Percentiles rank a stretch among this genome's conserved stretches.
Conservation (phyloP, 2,113 vertebrate species). For the Mustela nigripes region DNA sequence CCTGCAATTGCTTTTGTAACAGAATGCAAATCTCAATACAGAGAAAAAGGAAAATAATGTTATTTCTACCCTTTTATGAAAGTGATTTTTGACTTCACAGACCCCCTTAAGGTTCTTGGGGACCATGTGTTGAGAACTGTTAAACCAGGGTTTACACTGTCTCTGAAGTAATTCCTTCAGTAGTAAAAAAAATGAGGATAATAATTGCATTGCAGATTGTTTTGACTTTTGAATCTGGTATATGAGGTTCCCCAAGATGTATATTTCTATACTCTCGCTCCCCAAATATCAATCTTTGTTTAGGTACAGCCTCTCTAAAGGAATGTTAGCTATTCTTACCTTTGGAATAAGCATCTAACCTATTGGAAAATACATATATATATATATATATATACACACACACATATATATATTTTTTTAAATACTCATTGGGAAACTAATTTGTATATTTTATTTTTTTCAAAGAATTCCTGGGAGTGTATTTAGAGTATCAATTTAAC, state of each 20-base stretch:
- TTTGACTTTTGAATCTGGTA: slow-evolving; percentile 29
- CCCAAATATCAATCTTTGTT: background rate
- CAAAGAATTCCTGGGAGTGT: background rate
- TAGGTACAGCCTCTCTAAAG: background rate
- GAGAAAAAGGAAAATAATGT: background rate
- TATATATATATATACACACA: background rate
- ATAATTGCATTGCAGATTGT: background rate
- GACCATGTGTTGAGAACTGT: background rate
- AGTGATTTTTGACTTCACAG: slow-evolving; percentile 37
- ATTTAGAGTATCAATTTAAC: slow-evolving; percentile 2
- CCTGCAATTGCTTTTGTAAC: background rate
- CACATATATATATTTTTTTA: background rate
- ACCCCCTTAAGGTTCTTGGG: background rate
- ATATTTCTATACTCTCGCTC: background rate
- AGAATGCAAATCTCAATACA: background rate
- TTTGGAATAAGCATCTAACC: slow-evolving; percentile 31
- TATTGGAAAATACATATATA: background rate
- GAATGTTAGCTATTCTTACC: background rate
- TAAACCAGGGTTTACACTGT: background rate
- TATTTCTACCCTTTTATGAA: background rate
- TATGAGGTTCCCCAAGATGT: background rate
- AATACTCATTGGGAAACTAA: background rate
- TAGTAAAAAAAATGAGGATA: slow-evolving; percentile 34
- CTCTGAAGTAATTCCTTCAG: background rate
- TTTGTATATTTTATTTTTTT: background rate